Percentiles rank a stretch among this genome's conserved stretches.
phyloP scores from a whole-genome alignment of 2,888 invertebrate species.

The Caenorhabditis sp. region DNA sequence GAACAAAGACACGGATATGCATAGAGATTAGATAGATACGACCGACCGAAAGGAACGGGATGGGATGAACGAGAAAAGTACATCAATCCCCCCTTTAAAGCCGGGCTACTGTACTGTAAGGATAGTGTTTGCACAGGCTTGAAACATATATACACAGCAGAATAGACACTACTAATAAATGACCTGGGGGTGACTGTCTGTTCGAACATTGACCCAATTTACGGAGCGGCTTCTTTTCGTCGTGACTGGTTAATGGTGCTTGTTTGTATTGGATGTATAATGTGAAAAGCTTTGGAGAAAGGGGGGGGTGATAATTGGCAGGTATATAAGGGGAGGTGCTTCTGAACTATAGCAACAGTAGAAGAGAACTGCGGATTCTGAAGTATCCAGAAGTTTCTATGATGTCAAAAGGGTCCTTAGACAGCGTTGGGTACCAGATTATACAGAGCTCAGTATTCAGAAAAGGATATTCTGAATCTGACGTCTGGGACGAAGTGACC shows the following conservation, averaged over 20 bases:
- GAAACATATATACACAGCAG: not conserved
- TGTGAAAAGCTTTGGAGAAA: too few relatives aligned
- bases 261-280: not conserved
- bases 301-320: too few relatives aligned
- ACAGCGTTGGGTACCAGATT: too few relatives aligned
- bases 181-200: not conserved
- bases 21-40: not conserved
- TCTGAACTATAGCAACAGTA: too few relatives aligned
- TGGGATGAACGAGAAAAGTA: not conserved
- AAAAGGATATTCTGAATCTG: too few relatives aligned
- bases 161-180: not conserved
- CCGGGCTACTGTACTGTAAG: slow-evolving; percentile 6
- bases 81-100: not conserved
- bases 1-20: slow-evolving; percentile 2
- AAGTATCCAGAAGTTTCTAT: too few relatives aligned
- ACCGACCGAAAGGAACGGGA: not conserved
- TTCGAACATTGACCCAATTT: not conserved
- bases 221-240: not conserved
- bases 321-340: too few relatives aligned
- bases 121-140: not conserved
- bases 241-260: not conserved
- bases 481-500: too few relatives aligned
- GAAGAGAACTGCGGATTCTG: too few relatives aligned
- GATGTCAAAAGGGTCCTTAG: too few relatives aligned
- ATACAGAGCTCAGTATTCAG: too few relatives aligned